A percentile compares a stretch with the other conserved stretches of the same genome.
Evolutionary conservation across 2,888 invertebrate species (phyloP).

Genomic region (Catonia carolina): DNA sequence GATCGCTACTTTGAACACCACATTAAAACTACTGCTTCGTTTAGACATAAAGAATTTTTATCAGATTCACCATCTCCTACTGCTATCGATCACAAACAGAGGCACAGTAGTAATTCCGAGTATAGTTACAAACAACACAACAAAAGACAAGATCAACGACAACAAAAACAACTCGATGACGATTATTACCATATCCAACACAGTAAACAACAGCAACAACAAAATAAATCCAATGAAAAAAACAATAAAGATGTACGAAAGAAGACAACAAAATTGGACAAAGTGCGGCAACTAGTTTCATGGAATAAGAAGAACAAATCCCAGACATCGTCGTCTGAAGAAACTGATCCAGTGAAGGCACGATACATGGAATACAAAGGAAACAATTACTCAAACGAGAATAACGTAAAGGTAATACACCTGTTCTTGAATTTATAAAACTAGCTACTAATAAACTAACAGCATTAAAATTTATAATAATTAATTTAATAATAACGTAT

Average conservation of each 20-base stretch:
- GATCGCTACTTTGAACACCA: constrained; percentile 7
- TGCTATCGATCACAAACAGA: too few species aligned
- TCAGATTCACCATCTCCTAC: neutral
- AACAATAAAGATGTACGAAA: neutral
- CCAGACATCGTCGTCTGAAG: constrained; percentile 39
- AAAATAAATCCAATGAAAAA: too few species aligned
- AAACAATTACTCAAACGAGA: constrained; percentile 40
- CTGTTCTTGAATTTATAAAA: too few species aligned
- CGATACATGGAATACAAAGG: constrained; percentile 55
- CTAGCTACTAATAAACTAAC: too few species aligned
- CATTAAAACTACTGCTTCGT: constrained; percentile 4
- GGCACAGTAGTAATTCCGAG: too few species aligned
- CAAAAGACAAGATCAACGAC: too few species aligned
- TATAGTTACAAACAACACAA: too few species aligned
- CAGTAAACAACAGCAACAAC: too few species aligned
- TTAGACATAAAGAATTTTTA: constrained; percentile 2
- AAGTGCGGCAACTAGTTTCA: constrained; percentile 22
- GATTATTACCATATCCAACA: too few species aligned
- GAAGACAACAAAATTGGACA: constrained; percentile 20
- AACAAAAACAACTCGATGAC: too few species aligned
- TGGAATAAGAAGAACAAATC: constrained; percentile 23
- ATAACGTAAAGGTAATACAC: constrained; percentile 31
- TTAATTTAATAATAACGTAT: too few species aligned
- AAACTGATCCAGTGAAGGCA: constrained; percentile 46
- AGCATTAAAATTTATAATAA: too few species aligned